These are phyloP conservation scores for Ethmia dodecea DNA, from an alignment of 2,888 invertebrate genomes.

Conservation along the genomic window DNA sequence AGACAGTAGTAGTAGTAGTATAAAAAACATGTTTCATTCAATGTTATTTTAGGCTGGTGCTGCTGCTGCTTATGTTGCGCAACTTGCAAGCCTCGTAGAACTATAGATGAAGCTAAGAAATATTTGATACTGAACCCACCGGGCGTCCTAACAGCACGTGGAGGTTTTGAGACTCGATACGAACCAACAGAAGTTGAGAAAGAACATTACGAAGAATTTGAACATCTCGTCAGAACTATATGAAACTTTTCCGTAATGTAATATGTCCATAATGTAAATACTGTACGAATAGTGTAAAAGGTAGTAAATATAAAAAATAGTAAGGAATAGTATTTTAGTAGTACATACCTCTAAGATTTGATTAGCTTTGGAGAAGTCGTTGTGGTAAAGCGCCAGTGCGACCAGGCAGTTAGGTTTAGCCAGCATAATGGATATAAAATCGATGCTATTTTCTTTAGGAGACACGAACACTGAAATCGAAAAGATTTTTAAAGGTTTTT, in stretches of 20 bases:
- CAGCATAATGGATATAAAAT: slow-evolving; percentile 83
- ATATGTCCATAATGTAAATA: slow-evolving; percentile 22
- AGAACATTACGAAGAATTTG: slow-evolving; percentile 74
- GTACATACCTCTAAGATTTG: slow-evolving; percentile 87
- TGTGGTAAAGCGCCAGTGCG: slow-evolving; percentile 85
- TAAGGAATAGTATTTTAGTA: slow-evolving; percentile 4
- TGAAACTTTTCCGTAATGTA: no score
- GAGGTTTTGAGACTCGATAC: slow-evolving; percentile 56
- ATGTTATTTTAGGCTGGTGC: slow-evolving; percentile 79
- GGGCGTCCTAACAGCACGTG: slow-evolving; percentile 58
- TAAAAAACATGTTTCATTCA: no score
- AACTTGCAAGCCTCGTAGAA: slow-evolving; percentile 73
- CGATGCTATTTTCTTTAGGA: slow-evolving; percentile 48
- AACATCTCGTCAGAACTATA: slow-evolving; percentile 73
- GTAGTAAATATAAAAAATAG: slow-evolving; percentile 1
- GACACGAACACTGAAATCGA: slow-evolving; percentile 41
- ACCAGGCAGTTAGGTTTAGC: slow-evolving; percentile 86
- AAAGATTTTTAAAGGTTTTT: no score
- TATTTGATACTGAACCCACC: slow-evolving; percentile 77
- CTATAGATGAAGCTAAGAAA: slow-evolving; percentile 72
- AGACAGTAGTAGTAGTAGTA: no score
- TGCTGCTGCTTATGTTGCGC: slow-evolving; percentile 78
- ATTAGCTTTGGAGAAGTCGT: slow-evolving; percentile 84
- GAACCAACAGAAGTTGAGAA: slow-evolving; percentile 74
- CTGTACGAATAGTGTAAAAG: no score